Evolutionary conservation across 2,113 vertebrate species (phyloP).

Genomic region (Mormyrus lacerda): DNA sequence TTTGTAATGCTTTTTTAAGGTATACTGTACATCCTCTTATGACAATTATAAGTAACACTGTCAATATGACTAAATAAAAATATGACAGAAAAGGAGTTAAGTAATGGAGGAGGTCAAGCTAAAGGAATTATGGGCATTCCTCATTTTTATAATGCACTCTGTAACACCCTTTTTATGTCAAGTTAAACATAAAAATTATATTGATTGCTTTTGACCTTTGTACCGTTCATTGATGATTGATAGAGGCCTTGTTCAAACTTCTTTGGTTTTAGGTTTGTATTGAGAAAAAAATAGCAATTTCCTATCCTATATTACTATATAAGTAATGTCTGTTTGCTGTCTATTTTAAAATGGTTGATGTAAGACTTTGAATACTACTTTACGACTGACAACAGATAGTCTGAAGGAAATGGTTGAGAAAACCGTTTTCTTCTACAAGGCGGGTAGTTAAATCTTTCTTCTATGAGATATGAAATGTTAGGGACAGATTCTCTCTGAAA

Average conservation of each 20-base stretch:
- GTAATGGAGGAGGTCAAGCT: not conserved
- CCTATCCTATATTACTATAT: not conserved
- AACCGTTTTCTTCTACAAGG: not conserved
- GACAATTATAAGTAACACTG: not conserved
- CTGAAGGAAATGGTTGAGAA: not conserved
- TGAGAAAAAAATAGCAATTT: not conserved
- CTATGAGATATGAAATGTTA: not conserved
- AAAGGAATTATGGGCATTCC: not conserved
- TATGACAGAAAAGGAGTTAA: not conserved
- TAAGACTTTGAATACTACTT: not conserved
- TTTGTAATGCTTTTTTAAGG: not conserved
- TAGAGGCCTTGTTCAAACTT: not conserved
- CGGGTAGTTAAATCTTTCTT: not conserved
- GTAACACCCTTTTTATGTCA: not conserved
- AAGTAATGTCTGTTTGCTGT: not conserved
- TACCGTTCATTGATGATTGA: not conserved
- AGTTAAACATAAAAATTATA: not conserved
- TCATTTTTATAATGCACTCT: not conserved
- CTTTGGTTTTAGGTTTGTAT: not conserved
- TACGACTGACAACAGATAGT: not conserved
- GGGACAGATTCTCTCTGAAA: not conserved
- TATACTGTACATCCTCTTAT: not conserved
- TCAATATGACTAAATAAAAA: not conserved
- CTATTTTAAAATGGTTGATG: not conserved
- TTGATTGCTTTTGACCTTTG: not conserved